Base-by-base conservation (phyloP, 2,888 invertebrate genomes). In the Choristoneura rosaceana region DNA sequence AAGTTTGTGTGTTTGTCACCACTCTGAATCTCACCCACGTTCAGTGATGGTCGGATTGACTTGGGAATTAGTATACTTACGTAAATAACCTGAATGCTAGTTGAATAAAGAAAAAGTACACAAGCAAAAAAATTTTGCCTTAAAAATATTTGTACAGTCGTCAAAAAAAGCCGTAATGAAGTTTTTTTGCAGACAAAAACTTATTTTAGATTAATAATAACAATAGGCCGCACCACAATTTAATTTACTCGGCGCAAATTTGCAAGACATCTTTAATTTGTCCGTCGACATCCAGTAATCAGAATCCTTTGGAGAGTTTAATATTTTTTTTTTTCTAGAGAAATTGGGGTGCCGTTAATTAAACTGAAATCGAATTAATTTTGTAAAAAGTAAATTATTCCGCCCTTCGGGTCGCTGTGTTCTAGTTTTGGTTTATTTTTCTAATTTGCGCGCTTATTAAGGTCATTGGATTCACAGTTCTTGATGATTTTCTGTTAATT, bases 301-400 rank as follows among this genome's bases (percentile, higher is more conserved):
- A 90, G 82, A 89, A 89, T 86, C 87, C 91, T 90, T 90, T 82
- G 82, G 87, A 88, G 90, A 90, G 83, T 88, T 87, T 82, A 85
- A 82, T 84, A 88, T 12, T 90, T 81, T 82, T 87, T 82, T 87
- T 87, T 71, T 76, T 88, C 77, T 85, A 90, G 90, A 87, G 86
- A 90, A 71, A 71, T 91, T 91, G 89, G 88, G 91, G 87, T 87
- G 81, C 82, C 88, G 89, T 91, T 92, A 91, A 92, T 92, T 91
- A 91, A 91, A 90, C 88, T 85, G 86, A 89, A 91, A 92, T 92
- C 90, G 90, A 92, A 91, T 92, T 91, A 91, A 91, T 90, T 89
- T 71, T 62, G 89, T 84, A 82, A 81, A 82, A 82, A 79, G 80
- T 81, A 90, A 87, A 90, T 90, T 89, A 89, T 91, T 90, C 87